Percentiles rank a stretch among this genome's conserved stretches.
Conservation (phyloP, 2,888 invertebrate genomes). For the Oscheius sp. region DNA sequence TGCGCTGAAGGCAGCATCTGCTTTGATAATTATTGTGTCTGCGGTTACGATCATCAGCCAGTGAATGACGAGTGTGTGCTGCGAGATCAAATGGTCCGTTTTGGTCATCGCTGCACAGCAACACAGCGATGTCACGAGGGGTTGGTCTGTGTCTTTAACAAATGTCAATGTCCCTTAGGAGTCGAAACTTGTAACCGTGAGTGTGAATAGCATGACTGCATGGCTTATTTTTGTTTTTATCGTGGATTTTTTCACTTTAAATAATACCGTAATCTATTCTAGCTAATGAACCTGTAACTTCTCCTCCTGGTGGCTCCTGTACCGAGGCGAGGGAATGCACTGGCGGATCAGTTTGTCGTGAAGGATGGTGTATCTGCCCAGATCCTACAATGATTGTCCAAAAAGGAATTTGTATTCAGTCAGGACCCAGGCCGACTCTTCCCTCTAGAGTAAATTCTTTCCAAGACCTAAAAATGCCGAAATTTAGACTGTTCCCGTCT, state of each 20-base stretch:
- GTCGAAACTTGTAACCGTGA: conserved; percentile 52
- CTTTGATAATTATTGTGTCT: conserved; percentile 50
- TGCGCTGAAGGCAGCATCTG: conserved; percentile 53
- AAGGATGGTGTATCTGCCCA: conserved; percentile 72
- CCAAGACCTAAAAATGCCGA: not conserved
- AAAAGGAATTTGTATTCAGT: conserved; percentile 66
- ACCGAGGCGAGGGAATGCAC: conserved; percentile 66
- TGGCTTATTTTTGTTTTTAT: not conserved
- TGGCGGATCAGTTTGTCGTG: conserved; percentile 62
- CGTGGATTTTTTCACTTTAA: conserved; percentile 3
- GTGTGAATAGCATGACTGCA: conserved; percentile 32
- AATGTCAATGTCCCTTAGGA: conserved; percentile 61
- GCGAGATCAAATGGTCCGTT: conserved; percentile 45
- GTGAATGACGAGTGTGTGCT: conserved; percentile 50
- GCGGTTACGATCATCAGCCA: conserved; percentile 52
- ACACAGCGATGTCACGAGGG: conserved; percentile 50
- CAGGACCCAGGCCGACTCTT: conserved; percentile 52
- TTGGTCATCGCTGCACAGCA: conserved; percentile 50
- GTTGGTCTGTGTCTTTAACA: conserved; percentile 55
- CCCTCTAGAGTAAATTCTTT: conserved; percentile 46
- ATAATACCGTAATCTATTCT: conserved; percentile 35
- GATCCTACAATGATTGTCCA: conserved; percentile 68
- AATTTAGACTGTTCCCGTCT: conserved; percentile 37
- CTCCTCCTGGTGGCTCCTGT: conserved; percentile 72
- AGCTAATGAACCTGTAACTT: conserved; percentile 64